Evolutionary conservation across 2,113 vertebrate genomes (phyloP), one percentile per base, ranked within the genome.

Genomic region (Prionailurus viverrinus): DNA sequence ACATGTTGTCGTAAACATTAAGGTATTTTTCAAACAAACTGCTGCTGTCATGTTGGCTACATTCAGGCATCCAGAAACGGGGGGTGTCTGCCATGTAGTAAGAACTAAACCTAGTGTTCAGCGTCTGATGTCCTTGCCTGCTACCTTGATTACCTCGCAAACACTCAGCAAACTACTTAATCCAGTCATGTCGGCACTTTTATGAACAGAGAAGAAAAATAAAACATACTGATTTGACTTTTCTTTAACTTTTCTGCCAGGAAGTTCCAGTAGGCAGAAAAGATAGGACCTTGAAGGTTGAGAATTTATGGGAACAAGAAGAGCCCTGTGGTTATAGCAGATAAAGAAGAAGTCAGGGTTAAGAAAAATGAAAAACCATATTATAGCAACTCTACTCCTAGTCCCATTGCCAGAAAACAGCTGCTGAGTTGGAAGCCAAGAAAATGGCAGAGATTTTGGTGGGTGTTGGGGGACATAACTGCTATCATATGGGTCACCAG

Each of bases 181-280:
- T 91, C 73, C 55, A 53, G 71, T 85, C 48, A 88, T 13, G 53
- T 74, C 69, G 39, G 36, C 16, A 63, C 1, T 68, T 92, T 51
- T 87, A 81, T 91, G 79, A 63, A 97, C 96, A 71, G 39, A 89
- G 74, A 86, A 95, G 63, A 86, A 82, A 58, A 96, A 65, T 63
- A 55, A 97, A 96, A 41, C 53, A 31, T 31, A n/a, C 13, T 10
- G 23, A 51, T n/a, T 83, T 89, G 89, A 76, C 51, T 94, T 96
- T 51, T 58, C 61, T 93, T 96, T 63, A 85, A 66, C 61, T 81
- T 63, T 96, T 87, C 63, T 87, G 68, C 41, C 53, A 81, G 94
- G 66, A 96, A 73, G 23, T 89, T 93, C 89, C 27, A 21, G 33
- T 18, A 84, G 53, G 23, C 63, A 65, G 29, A 33, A 51, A 94